Conservation (phyloP, 2,888 invertebrate genomes). For the Limulus polyphemus region DNA sequence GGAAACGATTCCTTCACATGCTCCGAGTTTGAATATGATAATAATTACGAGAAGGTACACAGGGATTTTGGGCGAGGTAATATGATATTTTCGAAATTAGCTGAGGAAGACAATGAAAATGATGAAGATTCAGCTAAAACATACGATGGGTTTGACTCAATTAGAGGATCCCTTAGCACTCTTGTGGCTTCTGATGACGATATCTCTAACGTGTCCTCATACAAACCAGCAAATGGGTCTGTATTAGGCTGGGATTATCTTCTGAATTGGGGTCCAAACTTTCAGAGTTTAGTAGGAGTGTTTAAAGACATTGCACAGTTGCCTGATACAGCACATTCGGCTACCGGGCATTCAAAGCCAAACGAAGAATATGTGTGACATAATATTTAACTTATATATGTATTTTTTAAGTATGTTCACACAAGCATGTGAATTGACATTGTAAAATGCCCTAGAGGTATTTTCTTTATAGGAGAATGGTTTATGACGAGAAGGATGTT, state of each 20-base stretch:
- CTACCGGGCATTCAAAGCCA: neutral
- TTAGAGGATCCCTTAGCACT: conserved; percentile 83
- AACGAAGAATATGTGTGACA: conserved; percentile 1
- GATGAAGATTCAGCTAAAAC: conserved; percentile 37
- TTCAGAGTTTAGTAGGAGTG: conserved; percentile 86
- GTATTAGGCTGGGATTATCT: conserved; percentile 87
- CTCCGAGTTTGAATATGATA: conserved; percentile 90
- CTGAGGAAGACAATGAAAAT: conserved; percentile 34
- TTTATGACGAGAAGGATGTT: too few species aligned
- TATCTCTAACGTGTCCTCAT: conserved; percentile 66
- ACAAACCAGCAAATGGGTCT: conserved; percentile 58
- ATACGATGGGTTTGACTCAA: conserved; percentile 85
- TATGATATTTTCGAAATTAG: conserved; percentile 46
- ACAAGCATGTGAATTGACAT: too few species aligned
- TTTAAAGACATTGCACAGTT: conserved; percentile 92
- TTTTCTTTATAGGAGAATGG: too few species aligned
- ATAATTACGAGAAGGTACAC: conserved; percentile 42
- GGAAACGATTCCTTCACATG: conserved; percentile 80
- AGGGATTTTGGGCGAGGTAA: conserved; percentile 41
- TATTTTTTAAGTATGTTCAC: too few species aligned
- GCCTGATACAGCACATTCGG: conserved; percentile 48
- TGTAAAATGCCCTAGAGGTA: too few species aligned
- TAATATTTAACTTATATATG: neutral
- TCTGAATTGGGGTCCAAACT: conserved; percentile 91
- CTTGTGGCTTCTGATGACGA: conserved; percentile 88